Evolutionary conservation across 2,888 invertebrate species (phyloP).

Genomic region (Thecophora atra): DNA sequence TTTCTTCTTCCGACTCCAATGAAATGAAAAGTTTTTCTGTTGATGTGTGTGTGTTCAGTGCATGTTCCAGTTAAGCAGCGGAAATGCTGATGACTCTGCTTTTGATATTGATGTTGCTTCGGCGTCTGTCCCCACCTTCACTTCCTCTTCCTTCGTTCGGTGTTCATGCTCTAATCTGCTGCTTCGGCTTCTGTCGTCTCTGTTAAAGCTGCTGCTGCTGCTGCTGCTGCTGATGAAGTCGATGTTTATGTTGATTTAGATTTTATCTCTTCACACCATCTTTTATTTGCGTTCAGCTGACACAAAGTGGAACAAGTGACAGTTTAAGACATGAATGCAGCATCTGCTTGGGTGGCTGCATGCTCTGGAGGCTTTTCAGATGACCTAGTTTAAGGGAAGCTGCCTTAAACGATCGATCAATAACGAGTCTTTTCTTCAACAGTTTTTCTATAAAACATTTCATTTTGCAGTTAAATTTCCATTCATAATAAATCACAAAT

Average conservation of each 20-base stretch:
- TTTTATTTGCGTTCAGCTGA: constrained; percentile 22
- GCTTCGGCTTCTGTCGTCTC: not conserved
- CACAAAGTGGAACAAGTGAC: constrained; percentile 26
- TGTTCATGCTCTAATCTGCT: not conserved
- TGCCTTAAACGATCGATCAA: too few relatives aligned
- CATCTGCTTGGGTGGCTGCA: not conserved
- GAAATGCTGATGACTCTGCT: not conserved
- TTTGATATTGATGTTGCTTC: too few relatives aligned
- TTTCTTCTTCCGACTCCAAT: constrained; percentile 4
- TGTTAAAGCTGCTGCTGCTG: not conserved
- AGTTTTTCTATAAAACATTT: too few relatives aligned
- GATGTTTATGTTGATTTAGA: constrained; percentile 24
- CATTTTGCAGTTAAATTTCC: too few relatives aligned
- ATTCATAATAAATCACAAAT: too few relatives aligned
- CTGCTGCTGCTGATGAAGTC: not conserved
- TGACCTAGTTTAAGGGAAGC: constrained; percentile 4
- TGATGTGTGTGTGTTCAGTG: not conserved
- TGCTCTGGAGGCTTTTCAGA: not conserved
- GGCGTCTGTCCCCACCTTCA: not conserved
- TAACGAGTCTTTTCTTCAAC: too few relatives aligned
- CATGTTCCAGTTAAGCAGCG: constrained; percentile 6
- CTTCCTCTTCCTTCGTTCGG: not conserved
- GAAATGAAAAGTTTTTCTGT: constrained; percentile 28
- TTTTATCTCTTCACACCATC: constrained; percentile 34
- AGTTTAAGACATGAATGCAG: constrained; percentile 9